Conservation (phyloP, 2,113 vertebrate species). For the Parus major region DNA sequence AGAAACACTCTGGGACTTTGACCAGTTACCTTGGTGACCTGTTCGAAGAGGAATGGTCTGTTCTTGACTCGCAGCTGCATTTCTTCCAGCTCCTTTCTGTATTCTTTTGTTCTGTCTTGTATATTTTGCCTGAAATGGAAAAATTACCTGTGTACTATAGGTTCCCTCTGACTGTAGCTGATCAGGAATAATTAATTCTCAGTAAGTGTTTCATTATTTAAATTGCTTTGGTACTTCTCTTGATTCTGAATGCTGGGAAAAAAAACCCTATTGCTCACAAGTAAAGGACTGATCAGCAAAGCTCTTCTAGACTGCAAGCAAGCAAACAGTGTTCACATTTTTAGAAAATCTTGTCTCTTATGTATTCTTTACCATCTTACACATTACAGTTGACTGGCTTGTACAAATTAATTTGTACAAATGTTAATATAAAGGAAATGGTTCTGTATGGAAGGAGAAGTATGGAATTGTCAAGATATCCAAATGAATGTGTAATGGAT, state of each 20-base stretch:
- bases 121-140: slow-evolving; percentile 82
- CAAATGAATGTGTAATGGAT: not conserved
- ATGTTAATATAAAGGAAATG: not conserved
- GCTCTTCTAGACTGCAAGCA: not conserved
- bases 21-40: slow-evolving; percentile 80
- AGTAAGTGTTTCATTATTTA: not conserved
- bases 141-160: not conserved
- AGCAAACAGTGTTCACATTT: not conserved
- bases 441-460: not conserved
- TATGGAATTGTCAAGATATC: not conserved
- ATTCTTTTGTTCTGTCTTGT: slow-evolving; percentile 84
- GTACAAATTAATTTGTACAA: not conserved
- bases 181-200: not conserved
- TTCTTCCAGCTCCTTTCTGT: slow-evolving; percentile 86
- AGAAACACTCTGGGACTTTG: not conserved
- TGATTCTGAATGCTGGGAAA: not conserved
- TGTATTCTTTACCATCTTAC: not conserved
- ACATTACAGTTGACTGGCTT: not conserved
- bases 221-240: not conserved
- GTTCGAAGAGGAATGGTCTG: slow-evolving; percentile 91
- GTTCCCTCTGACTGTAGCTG: not conserved
- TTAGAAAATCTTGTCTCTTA: not conserved
- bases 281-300: not conserved
- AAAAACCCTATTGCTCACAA: not conserved
- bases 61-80: slow-evolving; percentile 86